phyloP scores from a whole-genome alignment of 1,140 invertebrate species.

The Dolichoris vasculosae region DNA sequence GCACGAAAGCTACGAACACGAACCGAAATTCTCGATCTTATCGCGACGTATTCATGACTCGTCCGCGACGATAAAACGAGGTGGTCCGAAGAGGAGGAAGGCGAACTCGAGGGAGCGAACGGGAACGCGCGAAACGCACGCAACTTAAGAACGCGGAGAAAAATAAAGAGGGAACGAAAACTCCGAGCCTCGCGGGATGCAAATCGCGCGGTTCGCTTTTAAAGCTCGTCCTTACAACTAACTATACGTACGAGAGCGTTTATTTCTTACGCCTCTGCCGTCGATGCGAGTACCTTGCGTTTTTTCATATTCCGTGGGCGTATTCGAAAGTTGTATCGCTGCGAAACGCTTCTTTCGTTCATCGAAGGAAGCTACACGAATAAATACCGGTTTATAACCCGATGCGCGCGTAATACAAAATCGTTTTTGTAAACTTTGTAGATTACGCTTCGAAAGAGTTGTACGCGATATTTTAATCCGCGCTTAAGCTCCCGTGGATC shows the following conservation, averaged over 20 bases:
- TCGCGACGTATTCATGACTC: conserved; percentile 16
- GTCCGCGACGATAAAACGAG: not conserved
- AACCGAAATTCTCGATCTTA: conserved; percentile 14
- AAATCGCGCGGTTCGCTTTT: not conserved
- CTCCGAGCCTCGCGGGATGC: not conserved
- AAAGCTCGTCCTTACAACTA: not conserved
- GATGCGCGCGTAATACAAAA: not conserved
- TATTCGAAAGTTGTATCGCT: not conserved
- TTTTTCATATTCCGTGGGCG: not conserved
- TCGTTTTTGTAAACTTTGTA: not conserved
- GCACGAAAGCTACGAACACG: not conserved
- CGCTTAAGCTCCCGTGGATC: not conserved
- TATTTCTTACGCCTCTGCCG: not conserved
- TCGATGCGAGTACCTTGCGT: not conserved
- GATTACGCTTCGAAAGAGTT: not conserved
- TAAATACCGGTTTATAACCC: not conserved
- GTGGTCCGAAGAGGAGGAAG: not conserved
- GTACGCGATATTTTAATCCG: not conserved
- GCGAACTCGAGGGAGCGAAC: not conserved
- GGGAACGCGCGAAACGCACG: not conserved
- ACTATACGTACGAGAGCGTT: not conserved
- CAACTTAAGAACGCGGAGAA: not conserved
- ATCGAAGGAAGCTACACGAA: not conserved
- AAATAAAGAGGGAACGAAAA: not conserved
- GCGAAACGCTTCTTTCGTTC: too few species aligned